Percentiles rank a stretch among this genome's conserved stretches.
Evolutionary conservation across 2,113 vertebrate genomes (phyloP).

Genomic region (Heterotis niloticus): DNA sequence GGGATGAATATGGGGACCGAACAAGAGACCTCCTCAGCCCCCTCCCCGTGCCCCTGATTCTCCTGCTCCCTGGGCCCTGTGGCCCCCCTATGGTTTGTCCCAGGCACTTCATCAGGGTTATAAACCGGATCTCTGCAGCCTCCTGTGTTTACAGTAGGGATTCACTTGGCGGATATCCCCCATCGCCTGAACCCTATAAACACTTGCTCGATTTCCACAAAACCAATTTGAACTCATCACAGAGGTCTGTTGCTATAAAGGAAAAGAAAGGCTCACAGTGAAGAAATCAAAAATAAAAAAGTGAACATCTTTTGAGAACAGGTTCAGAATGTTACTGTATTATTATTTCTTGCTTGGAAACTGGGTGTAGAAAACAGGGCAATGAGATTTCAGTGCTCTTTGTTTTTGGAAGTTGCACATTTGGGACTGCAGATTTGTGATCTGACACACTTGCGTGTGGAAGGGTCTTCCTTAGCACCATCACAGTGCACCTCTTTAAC

Average conservation of each 20-base stretch:
- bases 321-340: no score
- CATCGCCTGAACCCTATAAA: background rate
- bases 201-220: background rate
- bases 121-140: background rate
- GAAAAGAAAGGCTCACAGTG: no score
- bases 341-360: no score
- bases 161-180: slow-evolving; percentile 7
- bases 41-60: background rate
- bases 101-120: slow-evolving; percentile 1
- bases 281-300: no score
- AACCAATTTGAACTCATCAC: background rate
- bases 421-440: no score
- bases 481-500: no score
- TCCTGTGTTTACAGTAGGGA: slow-evolving; percentile 12
- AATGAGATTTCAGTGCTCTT: no score
- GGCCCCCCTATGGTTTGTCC: background rate
- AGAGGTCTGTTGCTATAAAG: background rate
- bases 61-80: background rate
- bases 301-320: no score
- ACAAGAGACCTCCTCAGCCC: background rate
- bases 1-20: background rate
- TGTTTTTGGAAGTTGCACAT: no score
- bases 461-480: no score
- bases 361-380: no score
- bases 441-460: no score